phyloP scores from a whole-genome alignment of 2,113 vertebrate genomes.

The Antechinus stuartii region DNA sequence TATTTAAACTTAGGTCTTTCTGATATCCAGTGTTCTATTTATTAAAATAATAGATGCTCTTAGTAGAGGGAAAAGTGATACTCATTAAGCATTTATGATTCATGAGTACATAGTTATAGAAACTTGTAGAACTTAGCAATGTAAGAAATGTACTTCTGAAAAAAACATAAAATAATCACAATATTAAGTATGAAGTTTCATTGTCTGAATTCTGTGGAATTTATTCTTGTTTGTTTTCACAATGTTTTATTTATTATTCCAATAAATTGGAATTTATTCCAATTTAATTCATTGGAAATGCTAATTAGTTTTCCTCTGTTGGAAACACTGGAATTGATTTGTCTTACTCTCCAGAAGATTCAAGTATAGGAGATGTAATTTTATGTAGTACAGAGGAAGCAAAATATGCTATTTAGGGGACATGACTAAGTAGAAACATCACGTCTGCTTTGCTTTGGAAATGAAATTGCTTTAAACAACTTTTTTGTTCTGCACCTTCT shows the following conservation, averaged over 20 bases:
- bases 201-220: background rate
- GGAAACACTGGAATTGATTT: fast-evolving
- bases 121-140: background rate
- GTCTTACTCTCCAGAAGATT: fast-evolving
- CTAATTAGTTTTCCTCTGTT: background rate
- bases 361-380: background rate
- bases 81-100: background rate
- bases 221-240: background rate
- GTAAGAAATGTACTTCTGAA: background rate
- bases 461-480: background rate
- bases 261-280: too few relatives aligned
- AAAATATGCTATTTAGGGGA: background rate
- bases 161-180: background rate
- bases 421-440: background rate
- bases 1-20: background rate
- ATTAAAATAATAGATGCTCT: background rate
- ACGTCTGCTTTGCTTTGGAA: background rate
- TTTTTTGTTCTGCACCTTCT: background rate
- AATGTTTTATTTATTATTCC: too few relatives aligned
- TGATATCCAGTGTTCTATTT: background rate
- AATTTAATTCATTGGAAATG: background rate
- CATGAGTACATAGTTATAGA: background rate
- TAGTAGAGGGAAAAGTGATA: background rate
- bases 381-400: background rate
- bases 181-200: background rate